phyloP scores from a whole-genome alignment of 1,140 invertebrate genomes.

The Saccostrea glomerata region DNA sequence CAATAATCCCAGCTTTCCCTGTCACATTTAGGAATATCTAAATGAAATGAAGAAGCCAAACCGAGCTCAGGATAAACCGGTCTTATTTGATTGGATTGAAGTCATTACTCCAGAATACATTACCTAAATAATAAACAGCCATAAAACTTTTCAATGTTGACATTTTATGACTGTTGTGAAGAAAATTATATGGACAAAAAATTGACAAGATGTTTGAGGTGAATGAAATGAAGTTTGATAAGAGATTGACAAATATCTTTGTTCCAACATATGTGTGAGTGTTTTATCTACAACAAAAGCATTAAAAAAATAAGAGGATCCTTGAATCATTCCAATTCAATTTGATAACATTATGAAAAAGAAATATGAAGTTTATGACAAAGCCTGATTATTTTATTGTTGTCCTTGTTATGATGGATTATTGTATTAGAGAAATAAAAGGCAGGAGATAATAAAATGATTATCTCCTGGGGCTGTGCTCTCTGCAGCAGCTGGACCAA shows the following conservation, averaged over 20 bases:
- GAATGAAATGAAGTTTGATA: background rate
- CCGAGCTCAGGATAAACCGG: background rate
- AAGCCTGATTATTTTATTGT: no score
- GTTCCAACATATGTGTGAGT: slow-evolving; percentile 1
- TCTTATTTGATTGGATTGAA: background rate
- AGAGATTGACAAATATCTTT: background rate
- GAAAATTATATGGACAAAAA: slow-evolving; percentile 14
- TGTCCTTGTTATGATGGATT: background rate
- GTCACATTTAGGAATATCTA: background rate
- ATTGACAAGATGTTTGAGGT: background rate
- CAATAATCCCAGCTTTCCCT: background rate
- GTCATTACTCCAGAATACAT: background rate
- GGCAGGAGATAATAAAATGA: background rate
- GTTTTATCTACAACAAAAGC: background rate
- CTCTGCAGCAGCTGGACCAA: background rate
- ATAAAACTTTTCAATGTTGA: background rate
- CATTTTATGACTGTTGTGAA: slow-evolving; percentile 3
- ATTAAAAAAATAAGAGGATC: background rate
- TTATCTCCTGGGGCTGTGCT: background rate
- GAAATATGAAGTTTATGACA: no score
- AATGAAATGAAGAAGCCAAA: background rate
- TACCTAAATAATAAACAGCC: background rate
- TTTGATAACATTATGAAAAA: background rate
- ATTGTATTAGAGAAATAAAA: background rate
- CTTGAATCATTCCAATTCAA: background rate